phyloP scores from a whole-genome alignment of 2,888 invertebrate species.

The Abrostola triplasia region DNA sequence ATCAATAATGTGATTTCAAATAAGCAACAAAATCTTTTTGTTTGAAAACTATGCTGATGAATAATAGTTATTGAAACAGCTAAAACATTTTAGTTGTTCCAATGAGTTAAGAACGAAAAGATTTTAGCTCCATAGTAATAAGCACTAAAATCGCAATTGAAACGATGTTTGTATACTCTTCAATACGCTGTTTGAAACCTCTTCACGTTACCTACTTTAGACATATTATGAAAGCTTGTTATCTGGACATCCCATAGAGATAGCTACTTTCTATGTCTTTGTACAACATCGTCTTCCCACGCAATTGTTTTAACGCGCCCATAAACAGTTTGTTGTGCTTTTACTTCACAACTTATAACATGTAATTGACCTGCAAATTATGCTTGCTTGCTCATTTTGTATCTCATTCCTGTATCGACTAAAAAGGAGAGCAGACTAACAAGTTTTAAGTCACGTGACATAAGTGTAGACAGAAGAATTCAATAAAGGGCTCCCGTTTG shows the following conservation, averaged over 20 bases:
- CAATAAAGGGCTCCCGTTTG: not conserved
- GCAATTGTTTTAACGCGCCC: conserved; percentile 70
- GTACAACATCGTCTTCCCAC: conserved; percentile 75
- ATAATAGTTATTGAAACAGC: too few relatives aligned
- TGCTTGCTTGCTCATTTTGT: conserved; percentile 10
- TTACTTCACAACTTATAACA: conserved; percentile 40
- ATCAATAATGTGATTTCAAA: too few relatives aligned
- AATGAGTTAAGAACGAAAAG: too few relatives aligned
- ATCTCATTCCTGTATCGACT: conserved; percentile 4
- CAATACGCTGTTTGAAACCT: conserved; percentile 12
- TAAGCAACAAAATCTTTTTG: too few relatives aligned
- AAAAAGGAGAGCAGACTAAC: not conserved
- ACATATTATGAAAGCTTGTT: conserved; percentile 61
- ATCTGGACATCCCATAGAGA: conserved; percentile 58
- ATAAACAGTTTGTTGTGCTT: conserved; percentile 45
- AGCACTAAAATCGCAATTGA: conserved; percentile 3
- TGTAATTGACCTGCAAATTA: conserved; percentile 15
- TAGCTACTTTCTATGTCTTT: conserved; percentile 65
- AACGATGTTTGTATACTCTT: not conserved
- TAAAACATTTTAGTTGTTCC: too few relatives aligned
- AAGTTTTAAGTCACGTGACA: conserved; percentile 1
- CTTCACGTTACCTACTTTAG: conserved; percentile 40
- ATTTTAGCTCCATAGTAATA: not conserved
- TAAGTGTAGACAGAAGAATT: not conserved
- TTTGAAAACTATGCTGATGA: too few relatives aligned